A percentile compares a stretch with the other conserved stretches of the same genome.
Evolutionary conservation across 2,888 invertebrate genomes (phyloP).

Genomic region (Hermodice carunculata): DNA sequence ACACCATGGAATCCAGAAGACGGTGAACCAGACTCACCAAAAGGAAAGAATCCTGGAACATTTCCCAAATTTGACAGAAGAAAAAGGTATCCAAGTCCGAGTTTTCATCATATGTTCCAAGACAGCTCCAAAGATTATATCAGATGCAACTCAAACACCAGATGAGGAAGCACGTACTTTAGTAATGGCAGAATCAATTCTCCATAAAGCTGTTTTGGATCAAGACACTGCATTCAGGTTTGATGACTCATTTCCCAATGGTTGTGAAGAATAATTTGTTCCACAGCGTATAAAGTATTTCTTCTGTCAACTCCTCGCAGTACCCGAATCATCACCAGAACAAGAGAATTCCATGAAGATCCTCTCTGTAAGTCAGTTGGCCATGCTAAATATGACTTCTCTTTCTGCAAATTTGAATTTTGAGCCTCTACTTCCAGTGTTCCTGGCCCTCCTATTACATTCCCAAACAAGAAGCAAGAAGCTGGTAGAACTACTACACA

Average conservation of each 20-base stretch:
- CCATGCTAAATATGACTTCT: slow-evolving; percentile 14
- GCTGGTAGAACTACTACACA: slow-evolving; percentile 18
- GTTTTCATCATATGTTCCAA: slow-evolving; percentile 24
- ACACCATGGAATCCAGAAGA: slow-evolving; percentile 26
- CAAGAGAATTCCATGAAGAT: slow-evolving; percentile 1
- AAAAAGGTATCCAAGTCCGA: slow-evolving; percentile 22
- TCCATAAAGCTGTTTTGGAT: slow-evolving; percentile 30
- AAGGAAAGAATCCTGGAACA: slow-evolving; percentile 28
- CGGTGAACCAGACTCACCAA: slow-evolving; percentile 23
- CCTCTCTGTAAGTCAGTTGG: slow-evolving; percentile 16
- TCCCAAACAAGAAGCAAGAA: slow-evolving; percentile 21
- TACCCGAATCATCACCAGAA: not conserved
- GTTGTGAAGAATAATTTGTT: slow-evolving; percentile 21
- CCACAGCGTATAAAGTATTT: slow-evolving; percentile 2
- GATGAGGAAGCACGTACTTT: slow-evolving; percentile 29
- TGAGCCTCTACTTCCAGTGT: slow-evolving; percentile 19
- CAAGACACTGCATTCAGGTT: slow-evolving; percentile 25
- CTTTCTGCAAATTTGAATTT: slow-evolving; percentile 17
- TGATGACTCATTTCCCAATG: slow-evolving; percentile 17
- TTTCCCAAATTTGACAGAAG: slow-evolving; percentile 27
- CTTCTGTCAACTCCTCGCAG: slow-evolving; percentile 6
- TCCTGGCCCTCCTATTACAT: slow-evolving; percentile 18
- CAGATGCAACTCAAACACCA: slow-evolving; percentile 27
- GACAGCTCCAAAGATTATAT: slow-evolving; percentile 22
- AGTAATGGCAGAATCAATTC: slow-evolving; percentile 27